These are phyloP conservation scores for Myopa tessellatipennis DNA, from an alignment of 2,888 invertebrate species.

Conservation along the genomic window DNA sequence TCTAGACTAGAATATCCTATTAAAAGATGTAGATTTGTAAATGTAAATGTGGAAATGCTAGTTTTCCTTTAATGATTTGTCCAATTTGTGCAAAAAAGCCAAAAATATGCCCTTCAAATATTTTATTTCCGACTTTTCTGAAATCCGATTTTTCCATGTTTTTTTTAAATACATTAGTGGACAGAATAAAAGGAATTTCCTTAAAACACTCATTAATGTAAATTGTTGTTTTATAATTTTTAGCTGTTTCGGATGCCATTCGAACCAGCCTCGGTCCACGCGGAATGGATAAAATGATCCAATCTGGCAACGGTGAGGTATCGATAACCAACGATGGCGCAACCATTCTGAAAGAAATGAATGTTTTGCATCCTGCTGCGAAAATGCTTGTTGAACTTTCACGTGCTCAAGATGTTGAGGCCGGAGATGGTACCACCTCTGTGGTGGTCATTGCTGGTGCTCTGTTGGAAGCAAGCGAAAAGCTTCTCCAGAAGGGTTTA, in stretches of 20 bases:
- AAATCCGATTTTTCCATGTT: too few species aligned
- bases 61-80: too few species aligned
- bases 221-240: constrained; percentile 59
- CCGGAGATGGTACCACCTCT: constrained; percentile 99
- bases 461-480: constrained; percentile 92
- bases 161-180: not conserved
- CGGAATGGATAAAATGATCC: constrained; percentile 99
- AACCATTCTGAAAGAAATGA: constrained; percentile 98
- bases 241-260: constrained; percentile 98
- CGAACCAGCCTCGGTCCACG: constrained; percentile 98
- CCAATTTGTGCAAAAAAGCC: too few species aligned
- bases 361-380: constrained; percentile 97
- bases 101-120: too few species aligned
- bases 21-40: too few species aligned
- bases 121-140: too few species aligned
- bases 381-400: constrained; percentile 99
- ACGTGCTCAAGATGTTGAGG: constrained; percentile 98
- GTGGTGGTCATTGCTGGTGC: constrained; percentile 98
- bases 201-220: not conserved
- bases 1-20: too few species aligned
- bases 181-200: not conserved
- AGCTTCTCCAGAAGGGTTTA: constrained; percentile 91
- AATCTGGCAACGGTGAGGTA: constrained; percentile 96
- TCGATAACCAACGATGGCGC: constrained; percentile 99
- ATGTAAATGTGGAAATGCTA: too few species aligned